These are phyloP conservation scores for Psilanteris sp. DNA, from an alignment of 1,140 invertebrate species.

Conservation along the genomic window DNA sequence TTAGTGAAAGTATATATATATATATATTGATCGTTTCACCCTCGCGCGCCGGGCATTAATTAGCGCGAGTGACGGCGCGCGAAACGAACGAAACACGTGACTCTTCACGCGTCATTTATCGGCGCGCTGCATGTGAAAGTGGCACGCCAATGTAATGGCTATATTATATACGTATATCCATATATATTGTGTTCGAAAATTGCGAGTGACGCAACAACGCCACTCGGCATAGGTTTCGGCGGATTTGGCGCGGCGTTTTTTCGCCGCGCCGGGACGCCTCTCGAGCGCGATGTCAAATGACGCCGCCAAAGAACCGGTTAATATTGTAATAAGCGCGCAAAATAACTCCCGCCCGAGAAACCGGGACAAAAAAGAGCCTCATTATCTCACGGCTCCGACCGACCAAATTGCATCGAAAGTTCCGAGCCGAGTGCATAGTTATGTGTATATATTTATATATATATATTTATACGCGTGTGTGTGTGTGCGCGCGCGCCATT, in stretches of 20 bases:
- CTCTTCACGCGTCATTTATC: constrained; percentile 54
- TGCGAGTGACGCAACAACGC: constrained; percentile 51
- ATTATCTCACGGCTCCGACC: constrained; percentile 50
- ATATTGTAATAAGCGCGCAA: constrained; percentile 56
- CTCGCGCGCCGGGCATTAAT: constrained; percentile 36
- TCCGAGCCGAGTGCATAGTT: constrained; percentile 48
- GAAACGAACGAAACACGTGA: constrained; percentile 17
- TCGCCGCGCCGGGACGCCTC: too few species aligned
- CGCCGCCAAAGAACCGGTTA: constrained; percentile 52
- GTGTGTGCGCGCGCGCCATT: too few species aligned
- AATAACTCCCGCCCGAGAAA: constrained; percentile 39
- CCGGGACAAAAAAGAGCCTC: constrained; percentile 42
- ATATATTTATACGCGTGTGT: too few species aligned
- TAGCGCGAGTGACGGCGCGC: constrained; percentile 15
- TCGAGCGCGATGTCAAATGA: constrained; percentile 30
- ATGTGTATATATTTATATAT: too few species aligned
- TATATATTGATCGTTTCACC: constrained; percentile 13
- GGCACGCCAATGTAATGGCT: constrained; percentile 43
- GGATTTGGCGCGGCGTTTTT: background rate
- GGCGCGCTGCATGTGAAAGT: constrained; percentile 23
- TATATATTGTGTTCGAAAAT: too few species aligned
- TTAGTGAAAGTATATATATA: constrained; percentile 48
- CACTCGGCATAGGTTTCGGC: too few species aligned
- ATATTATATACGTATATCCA: too few species aligned
- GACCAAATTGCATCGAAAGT: constrained; percentile 56